phyloP scores from a whole-genome alignment of 2,797 vertebrate genomes.

The Phaenicophaeus curvirostris region DNA sequence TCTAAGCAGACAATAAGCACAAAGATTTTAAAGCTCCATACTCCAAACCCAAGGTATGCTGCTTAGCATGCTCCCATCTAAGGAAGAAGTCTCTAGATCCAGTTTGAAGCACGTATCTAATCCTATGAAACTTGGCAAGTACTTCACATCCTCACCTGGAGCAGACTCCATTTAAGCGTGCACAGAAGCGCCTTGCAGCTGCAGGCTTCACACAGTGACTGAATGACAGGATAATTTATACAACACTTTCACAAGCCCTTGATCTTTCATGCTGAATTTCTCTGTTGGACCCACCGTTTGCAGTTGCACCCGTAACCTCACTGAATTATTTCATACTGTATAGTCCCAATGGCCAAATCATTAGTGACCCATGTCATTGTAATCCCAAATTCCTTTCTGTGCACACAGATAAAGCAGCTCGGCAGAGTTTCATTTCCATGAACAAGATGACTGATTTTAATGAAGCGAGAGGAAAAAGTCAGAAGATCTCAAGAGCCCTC shows the following conservation, averaged over 20 bases:
- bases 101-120: background rate
- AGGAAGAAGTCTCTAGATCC: too few species aligned
- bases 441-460: background rate
- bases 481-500: background rate
- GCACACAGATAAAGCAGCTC: accelerated
- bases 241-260: background rate
- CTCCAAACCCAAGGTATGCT: background rate
- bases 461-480: background rate
- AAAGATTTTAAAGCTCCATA: background rate
- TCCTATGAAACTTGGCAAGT: background rate
- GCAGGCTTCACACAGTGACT: background rate
- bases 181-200: background rate
- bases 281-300: background rate
- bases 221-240: background rate
- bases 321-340: background rate
- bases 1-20: background rate
- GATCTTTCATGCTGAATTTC: background rate
- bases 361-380: accelerated
- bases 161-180: too few species aligned
- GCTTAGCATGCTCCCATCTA: too few species aligned
- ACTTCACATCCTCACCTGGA: too few species aligned
- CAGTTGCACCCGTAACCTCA: background rate
- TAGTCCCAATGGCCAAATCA: background rate
- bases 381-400: background rate
- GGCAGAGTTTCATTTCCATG: background rate